Base-by-base conservation (phyloP, 1,140 invertebrate genomes). In the Drosophila subpulchrella region DNA sequence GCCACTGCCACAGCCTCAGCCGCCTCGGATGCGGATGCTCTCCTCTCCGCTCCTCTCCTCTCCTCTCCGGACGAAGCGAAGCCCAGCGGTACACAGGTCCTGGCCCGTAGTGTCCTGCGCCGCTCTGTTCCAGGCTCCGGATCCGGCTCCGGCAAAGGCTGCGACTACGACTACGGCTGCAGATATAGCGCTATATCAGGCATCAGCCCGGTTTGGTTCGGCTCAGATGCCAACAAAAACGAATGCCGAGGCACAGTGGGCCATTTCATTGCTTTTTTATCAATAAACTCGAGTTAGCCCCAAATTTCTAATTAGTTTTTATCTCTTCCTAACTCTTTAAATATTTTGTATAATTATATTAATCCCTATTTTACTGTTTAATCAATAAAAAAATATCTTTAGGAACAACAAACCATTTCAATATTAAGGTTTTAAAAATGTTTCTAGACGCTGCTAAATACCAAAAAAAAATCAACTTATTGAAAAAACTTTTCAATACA, bases 41-140 rank as follows among this genome's bases (percentile, higher is more conserved):
- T 39, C 38, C 38, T 10, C 34, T 36, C 34, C 34, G 10, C 6
- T 2, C 7, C 5, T 36, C 34, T 36, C 34, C 34, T 39, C 38
- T 39, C 11, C 42, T 46, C 62, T 54, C 66, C 60, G 78, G 63
- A 42, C 78, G 56, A 58, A 13, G 34, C 78, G 60, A 41, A 56
- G 75, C 56, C 42, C 81, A 74, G 77, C 82, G 74, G 76, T 79
- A 77, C 78, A 78, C 78, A 78, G 70, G 48, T 34, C 48, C 48
- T 51, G 48, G 30, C n/a, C 48, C 48, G 76, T 66, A 42, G 57
- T 54, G 50, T 53, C 50, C 67, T 65, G 60, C 48, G 48, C 48
- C 48, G 48, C 57, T 73, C 54, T 72, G 59, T 36, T 48, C 42
- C 41, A 36, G 75, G 46, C 65, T 62, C 78, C 75, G 61, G 73